Base-by-base conservation (phyloP, 1,140 invertebrate genomes). In the Conopomorpha cramerella region DNA sequence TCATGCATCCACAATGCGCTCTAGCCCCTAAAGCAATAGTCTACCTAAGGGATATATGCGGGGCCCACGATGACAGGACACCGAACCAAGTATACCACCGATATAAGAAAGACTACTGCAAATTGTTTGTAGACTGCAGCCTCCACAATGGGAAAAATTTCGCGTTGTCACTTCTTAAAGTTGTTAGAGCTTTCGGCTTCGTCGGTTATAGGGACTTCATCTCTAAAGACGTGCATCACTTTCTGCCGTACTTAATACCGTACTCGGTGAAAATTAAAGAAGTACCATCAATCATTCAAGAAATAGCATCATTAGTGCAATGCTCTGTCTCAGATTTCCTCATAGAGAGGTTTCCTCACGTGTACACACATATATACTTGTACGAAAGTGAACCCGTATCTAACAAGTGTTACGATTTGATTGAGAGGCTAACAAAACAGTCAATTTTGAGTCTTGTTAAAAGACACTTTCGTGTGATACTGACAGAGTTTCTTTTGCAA, bases 31-130 rank as follows among this genome's bases (percentile, higher is more conserved):
- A 86, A 46, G 83, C 81, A 1, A 64, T 81, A 0, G 74, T 84
- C 23, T 84, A 77, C 47, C 72, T 84, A 2, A 74, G 77, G 38
- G 81, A 85, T 51, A 63, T 89, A 27, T 85, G 86, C 14, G 65
- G 79, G 31, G 65, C 51, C 16, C 79, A 85, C 13, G n/a, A n/a
- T n/a, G 68, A 73, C 0, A 60, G 81, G 15, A 81, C 82, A 10
- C 80, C 83, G 2, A 82, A 84, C 13, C 62, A 81, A 30, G 65
- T 90, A 14, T 89, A 86, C 49, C 79, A 81, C 40, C 80, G 84
- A 61, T 87, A 88, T 50, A 85, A 84, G 47, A 84, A 82, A 12
- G 81, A 86, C 55, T 81, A 86, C 35, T 79, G 87, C 16, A 81
- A 83, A 35, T 66, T 83, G 14, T 76, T 87, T 40, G 79, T 81